These are phyloP conservation scores for Muraenolepis orangiensis DNA, from an alignment of 2,797 vertebrate genomes.

Conservation along the genomic window DNA sequence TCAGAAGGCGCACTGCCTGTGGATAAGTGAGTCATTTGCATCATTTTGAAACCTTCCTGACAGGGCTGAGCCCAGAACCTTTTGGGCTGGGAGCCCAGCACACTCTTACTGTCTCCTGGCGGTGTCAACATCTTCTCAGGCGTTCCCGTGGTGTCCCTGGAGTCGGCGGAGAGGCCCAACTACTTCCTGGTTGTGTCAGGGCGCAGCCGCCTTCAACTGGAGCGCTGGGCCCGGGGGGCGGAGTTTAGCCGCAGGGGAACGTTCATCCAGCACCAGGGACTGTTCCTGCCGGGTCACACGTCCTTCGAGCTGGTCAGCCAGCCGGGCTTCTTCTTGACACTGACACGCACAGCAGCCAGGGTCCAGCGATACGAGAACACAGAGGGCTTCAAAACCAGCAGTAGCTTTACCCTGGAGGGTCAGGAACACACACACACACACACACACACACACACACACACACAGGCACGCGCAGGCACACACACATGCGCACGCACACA, in stretches of 20 bases:
- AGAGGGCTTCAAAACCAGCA: conserved; percentile 84
- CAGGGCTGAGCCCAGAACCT: not conserved
- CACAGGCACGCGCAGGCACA: too few relatives aligned
- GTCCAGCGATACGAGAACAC: conserved; percentile 84
- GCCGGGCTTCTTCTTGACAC: conserved; percentile 86
- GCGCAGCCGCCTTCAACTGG: conserved; percentile 75
- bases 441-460: not conserved
- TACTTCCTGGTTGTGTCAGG: conserved; percentile 84
- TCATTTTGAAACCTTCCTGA: too few relatives aligned
- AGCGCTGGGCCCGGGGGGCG: conserved; percentile 80
- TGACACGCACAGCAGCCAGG: conserved; percentile 74
- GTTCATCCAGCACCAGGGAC: conserved; percentile 92
- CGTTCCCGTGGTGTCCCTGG: conserved; percentile 84
- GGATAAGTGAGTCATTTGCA: too few relatives aligned
- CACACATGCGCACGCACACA: too few relatives aligned
- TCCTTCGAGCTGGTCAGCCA: conserved; percentile 87
- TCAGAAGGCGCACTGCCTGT: too few relatives aligned
- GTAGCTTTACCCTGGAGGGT: conserved; percentile 94
- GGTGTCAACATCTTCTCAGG: conserved; percentile 62
- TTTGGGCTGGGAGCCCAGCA: not conserved
- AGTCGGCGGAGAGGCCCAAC: conserved; percentile 95
- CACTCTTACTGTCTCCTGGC: not conserved
- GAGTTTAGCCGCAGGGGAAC: conserved; percentile 82
- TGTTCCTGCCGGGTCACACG: conserved; percentile 86
- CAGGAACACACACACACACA: conserved; percentile 37